A percentile compares a stretch with the other conserved stretches of the same genome.
These are phyloP conservation scores for Urocitellus parryii DNA, from an alignment of 2,113 vertebrate species.

Conservation along the genomic window DNA sequence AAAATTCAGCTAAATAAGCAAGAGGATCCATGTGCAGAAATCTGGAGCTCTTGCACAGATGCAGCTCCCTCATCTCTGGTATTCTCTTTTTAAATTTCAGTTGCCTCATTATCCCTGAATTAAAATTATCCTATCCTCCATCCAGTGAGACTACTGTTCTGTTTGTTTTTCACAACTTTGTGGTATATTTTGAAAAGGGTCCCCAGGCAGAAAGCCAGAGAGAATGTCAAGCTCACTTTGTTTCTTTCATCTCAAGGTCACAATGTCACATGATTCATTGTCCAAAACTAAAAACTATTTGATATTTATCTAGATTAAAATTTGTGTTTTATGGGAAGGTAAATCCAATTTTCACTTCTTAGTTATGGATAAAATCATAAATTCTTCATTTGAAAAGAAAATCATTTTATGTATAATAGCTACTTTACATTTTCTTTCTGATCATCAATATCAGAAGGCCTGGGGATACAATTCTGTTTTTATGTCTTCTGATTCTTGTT, in stretches of 20 bases:
- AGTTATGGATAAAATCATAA: not conserved
- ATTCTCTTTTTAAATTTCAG: not conserved
- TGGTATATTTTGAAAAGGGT: not conserved
- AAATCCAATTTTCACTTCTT: not conserved
- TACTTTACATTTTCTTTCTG: not conserved
- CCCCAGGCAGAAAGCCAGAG: not conserved
- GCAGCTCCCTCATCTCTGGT: not conserved
- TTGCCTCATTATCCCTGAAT: not conserved
- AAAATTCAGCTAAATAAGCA: not conserved
- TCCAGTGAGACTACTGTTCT: not conserved
- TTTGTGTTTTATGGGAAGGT: not conserved
- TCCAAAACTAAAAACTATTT: not conserved
- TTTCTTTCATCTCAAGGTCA: conserved; percentile 22
- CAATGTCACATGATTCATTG: not conserved
- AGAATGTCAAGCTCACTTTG: conserved; percentile 26
- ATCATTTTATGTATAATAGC: not conserved
- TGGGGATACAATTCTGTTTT: not conserved
- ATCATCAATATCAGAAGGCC: not conserved
- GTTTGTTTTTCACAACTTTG: not conserved
- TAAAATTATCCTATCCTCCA: not conserved
- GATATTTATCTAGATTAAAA: not conserved
- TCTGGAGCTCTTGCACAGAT: not conserved
- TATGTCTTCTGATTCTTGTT: conserved; percentile 22
- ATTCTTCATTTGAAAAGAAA: conserved; percentile 27
- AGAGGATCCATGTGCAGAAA: not conserved